Conservation (phyloP, 37 sponge, comb jelly and placozoan species). For the Agelas oroides region DNA sequence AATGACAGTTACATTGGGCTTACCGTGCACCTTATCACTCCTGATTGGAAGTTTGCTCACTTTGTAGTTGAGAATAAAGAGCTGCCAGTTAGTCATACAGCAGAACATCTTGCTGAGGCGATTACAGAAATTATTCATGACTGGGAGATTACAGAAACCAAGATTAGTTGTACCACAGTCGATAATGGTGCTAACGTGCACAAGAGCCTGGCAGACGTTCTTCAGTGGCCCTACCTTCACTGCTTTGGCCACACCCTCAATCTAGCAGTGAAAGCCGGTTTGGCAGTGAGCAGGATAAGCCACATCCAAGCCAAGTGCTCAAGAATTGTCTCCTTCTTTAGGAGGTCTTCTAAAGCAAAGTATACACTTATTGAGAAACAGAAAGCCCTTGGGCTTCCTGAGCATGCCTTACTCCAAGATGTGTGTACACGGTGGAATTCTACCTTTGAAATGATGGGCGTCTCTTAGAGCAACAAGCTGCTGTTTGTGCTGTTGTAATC, state of each 20-base stretch:
- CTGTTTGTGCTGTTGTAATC: slow-evolving; percentile 19
- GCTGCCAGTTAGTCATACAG: too few relatives aligned
- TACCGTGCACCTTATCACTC: too few relatives aligned
- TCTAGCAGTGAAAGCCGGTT: slow-evolving; percentile 26
- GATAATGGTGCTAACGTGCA: slow-evolving; percentile 25
- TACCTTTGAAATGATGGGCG: slow-evolving; percentile 27
- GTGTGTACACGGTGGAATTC: slow-evolving; percentile 40
- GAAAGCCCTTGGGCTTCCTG: slow-evolving; percentile 2
- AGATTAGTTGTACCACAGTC: slow-evolving; percentile 11
- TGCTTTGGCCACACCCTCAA: slow-evolving; percentile 41
- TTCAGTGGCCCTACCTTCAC: background rate
- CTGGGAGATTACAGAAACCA: background rate
- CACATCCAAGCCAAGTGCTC: background rate
- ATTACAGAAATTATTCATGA: background rate
- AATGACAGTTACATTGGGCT: too few relatives aligned
- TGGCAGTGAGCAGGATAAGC: background rate
- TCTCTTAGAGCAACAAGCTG: slow-evolving; percentile 3
- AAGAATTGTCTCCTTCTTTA: slow-evolving; percentile 11
- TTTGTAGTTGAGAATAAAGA: too few relatives aligned
- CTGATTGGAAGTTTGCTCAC: too few relatives aligned
- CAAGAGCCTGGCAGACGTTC: background rate
- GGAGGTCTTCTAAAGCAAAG: slow-evolving; percentile 1
- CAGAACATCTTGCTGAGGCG: too few relatives aligned
- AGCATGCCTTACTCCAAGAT: slow-evolving; percentile 21
- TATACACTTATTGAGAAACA: background rate